Percentiles rank a stretch among this genome's conserved stretches.
These are phyloP conservation scores for Acridotheres tristis DNA, from an alignment of 2,797 vertebrate species.

Conservation along the genomic window DNA sequence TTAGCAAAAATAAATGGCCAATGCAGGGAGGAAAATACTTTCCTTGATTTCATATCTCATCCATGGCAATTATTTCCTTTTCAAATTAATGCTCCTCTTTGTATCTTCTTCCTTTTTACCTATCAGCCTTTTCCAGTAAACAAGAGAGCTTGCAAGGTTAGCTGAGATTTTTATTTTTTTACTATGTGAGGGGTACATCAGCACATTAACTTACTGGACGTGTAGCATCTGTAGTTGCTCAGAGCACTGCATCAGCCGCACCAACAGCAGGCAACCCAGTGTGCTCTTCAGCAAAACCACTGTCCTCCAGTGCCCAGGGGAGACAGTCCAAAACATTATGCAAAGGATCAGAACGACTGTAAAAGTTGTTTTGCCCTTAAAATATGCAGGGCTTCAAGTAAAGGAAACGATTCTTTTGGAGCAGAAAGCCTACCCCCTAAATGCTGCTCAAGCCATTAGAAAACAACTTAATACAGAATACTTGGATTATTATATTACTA, in stretches of 20 bases:
- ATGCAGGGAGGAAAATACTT: conserved; percentile 58
- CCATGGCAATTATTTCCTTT: conserved; percentile 64
- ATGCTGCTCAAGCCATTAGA: neutral
- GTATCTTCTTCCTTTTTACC: neutral
- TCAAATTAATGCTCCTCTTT: conserved; percentile 10
- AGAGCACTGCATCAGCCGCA: neutral
- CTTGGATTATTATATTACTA: neutral
- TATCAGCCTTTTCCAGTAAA: neutral
- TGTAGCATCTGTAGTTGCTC: neutral
- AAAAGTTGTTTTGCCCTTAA: neutral
- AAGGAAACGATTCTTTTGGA: neutral
- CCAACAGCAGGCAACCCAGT: neutral
- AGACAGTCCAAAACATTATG: neutral
- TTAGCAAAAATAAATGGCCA: conserved; percentile 56
- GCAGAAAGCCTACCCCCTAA: neutral
- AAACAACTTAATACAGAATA: neutral
- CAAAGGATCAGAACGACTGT: neutral
- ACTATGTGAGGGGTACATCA: neutral
- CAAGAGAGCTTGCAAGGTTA: neutral
- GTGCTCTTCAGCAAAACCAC: neutral
- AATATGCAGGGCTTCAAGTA: neutral
- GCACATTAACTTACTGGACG: conserved; percentile 22
- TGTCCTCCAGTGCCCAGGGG: neutral
- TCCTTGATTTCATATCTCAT: conserved; percentile 52
- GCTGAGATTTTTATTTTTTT: neutral